phyloP scores from a whole-genome alignment of 2,888 invertebrate species.

The Euzophera pinguis region DNA sequence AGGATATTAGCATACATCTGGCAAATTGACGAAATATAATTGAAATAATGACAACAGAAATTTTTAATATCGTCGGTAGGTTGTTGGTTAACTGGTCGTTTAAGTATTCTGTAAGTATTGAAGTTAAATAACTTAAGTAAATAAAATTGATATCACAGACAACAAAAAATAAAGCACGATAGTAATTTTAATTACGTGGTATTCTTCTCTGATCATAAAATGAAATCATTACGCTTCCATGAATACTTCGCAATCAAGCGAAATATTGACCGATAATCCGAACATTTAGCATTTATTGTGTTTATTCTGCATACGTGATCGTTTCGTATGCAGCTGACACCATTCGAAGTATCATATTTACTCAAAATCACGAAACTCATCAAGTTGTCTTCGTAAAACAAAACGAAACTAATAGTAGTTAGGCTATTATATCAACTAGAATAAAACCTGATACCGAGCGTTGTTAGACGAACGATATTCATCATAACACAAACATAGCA shows the following conservation, averaged over 20 bases:
- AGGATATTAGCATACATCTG: too few species aligned
- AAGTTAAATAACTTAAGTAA: too few species aligned
- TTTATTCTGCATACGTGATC: conserved; percentile 15
- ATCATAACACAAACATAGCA: conserved; percentile 44
- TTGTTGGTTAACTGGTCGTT: too few species aligned
- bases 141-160: too few species aligned
- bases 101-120: too few species aligned
- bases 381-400: conserved; percentile 17
- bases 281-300: conserved; percentile 13
- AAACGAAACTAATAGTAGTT: conserved; percentile 26
- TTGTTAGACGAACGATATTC: conserved; percentile 32
- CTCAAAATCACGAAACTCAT: conserved; percentile 14
- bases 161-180: neutral
- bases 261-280: conserved; percentile 12
- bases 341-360: conserved; percentile 10
- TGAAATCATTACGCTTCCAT: conserved; percentile 8
- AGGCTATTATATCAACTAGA: conserved; percentile 29
- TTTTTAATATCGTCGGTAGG: too few species aligned
- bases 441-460: conserved; percentile 28
- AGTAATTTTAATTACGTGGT: neutral
- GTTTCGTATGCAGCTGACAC: conserved; percentile 11
- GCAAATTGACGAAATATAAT: too few species aligned
- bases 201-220: conserved; percentile 2
- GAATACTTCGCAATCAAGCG: conserved; percentile 12
- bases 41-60: too few species aligned